Percentiles rank a stretch among this genome's conserved stretches.
phyloP scores from a whole-genome alignment of 1,140 invertebrate species.

The Nebria ingens region DNA sequence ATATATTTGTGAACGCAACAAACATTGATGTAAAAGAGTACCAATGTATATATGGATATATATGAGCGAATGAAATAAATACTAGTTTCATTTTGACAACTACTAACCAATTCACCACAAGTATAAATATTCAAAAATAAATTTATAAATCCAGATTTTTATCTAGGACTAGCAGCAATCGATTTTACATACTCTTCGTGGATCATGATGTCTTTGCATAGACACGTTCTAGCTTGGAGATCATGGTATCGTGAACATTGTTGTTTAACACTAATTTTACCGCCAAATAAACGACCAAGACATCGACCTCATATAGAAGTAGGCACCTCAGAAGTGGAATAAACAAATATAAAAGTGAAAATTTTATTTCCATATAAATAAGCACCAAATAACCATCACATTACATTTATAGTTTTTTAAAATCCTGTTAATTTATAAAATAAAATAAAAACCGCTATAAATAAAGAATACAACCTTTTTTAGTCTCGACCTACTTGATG shows the following conservation, averaged over 20 bases:
- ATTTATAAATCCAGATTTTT: too few species aligned
- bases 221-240: constrained; percentile 27
- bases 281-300: constrained; percentile 23
- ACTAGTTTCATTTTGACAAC: too few species aligned
- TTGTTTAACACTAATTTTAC: constrained; percentile 24
- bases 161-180: constrained; percentile 30
- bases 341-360: neutral
- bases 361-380: neutral
- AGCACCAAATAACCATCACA: neutral
- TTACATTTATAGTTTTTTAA: too few species aligned
- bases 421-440: too few species aligned
- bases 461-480: constrained; percentile 17
- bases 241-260: constrained; percentile 29
- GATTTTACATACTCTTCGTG: constrained; percentile 33
- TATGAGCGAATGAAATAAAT: too few species aligned
- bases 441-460: too few species aligned
- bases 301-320: neutral
- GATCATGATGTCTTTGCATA: constrained; percentile 26
- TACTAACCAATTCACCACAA: too few species aligned
- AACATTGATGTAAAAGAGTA: neutral
- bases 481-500: constrained; percentile 48
- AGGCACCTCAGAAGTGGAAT: neutral
- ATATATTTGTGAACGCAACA: neutral
- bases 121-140: too few species aligned
- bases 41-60: too few species aligned